Evolutionary conservation across 2,113 vertebrate species (phyloP).

Genomic region (Athene cunicularia): DNA sequence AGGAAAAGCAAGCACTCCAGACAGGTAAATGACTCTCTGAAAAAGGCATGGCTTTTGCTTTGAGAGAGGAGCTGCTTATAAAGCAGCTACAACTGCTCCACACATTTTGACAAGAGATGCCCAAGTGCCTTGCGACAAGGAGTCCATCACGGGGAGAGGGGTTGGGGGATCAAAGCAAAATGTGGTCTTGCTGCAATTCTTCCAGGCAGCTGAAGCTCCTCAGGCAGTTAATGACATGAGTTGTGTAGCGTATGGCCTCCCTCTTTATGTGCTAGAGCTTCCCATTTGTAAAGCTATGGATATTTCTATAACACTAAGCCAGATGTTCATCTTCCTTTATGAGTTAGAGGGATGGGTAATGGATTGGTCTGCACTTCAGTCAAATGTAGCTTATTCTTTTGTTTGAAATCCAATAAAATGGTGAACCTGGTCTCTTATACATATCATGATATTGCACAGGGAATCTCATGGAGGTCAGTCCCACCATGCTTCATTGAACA

Average conservation of each 20-base stretch:
- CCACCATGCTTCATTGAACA: not conserved
- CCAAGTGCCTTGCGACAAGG: fast-evolving
- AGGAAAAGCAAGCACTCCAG: slow-evolving; percentile 92
- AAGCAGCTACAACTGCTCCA: not conserved
- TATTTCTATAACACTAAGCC: not conserved
- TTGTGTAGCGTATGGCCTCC: not conserved
- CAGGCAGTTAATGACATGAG: not conserved
- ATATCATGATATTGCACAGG: not conserved
- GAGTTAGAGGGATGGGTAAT: not conserved
- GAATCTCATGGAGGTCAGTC: not conserved
- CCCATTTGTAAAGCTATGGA: not conserved
- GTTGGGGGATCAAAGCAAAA: not conserved
- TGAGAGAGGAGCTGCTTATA: not conserved
- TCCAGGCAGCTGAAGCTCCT: not conserved
- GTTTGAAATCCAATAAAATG: not conserved
- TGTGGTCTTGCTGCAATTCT: not conserved
- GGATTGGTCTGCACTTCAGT: not conserved
- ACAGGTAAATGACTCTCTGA: slow-evolving; percentile 74
- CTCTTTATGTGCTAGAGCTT: not conserved
- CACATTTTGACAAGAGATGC: not conserved
- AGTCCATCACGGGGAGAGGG: not conserved
- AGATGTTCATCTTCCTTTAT: not conserved
- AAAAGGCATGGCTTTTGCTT: not conserved
- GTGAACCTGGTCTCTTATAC: not conserved
- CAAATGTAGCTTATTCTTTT: not conserved